Percentiles rank a stretch among this genome's conserved stretches.
These are phyloP conservation scores for Melanostigma gelatinosum DNA, from an alignment of 2,113 vertebrate species.

Conservation along the genomic window DNA sequence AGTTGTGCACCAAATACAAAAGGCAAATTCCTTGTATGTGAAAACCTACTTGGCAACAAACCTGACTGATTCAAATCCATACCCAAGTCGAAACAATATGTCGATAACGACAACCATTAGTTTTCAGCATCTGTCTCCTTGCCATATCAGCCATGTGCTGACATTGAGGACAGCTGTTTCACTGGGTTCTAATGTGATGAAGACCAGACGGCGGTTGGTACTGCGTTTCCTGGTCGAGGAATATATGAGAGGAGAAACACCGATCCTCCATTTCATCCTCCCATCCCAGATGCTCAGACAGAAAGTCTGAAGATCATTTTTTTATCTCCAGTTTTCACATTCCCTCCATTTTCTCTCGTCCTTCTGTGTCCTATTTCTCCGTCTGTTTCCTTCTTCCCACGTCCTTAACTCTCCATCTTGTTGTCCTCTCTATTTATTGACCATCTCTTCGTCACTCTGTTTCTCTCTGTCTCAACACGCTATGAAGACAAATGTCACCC, in stretches of 20 bases:
- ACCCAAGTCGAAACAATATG: not conserved
- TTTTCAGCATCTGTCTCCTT: conserved; percentile 36
- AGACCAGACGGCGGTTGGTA: conserved; percentile 20
- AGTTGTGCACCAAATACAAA: no score
- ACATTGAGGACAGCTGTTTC: conserved; percentile 63
- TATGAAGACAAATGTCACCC: conserved; percentile 69
- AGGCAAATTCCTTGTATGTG: no score
- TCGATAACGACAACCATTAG: conserved; percentile 21
- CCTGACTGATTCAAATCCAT: no score
- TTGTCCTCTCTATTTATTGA: conserved; percentile 54
- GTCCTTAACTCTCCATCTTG: conserved; percentile 34
- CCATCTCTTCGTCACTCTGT: conserved; percentile 42
- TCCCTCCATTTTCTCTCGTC: conserved; percentile 16
- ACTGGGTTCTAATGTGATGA: conserved; percentile 39
- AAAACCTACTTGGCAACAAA: no score
- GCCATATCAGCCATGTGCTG: conserved; percentile 15
- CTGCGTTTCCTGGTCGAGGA: conserved; percentile 19
- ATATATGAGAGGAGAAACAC: conserved; percentile 34
- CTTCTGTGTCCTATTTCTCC: conserved; percentile 36
- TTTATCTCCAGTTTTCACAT: conserved; percentile 17
- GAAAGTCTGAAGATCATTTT: conserved; percentile 38
- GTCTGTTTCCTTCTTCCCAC: conserved; percentile 2
- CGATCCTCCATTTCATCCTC: conserved; percentile 29
- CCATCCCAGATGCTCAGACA: conserved; percentile 47
- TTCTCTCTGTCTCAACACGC: conserved; percentile 18